Percentiles rank a stretch among this genome's conserved stretches.
Evolutionary conservation across 2,113 vertebrate genomes (phyloP).

Genomic region (Cnemophilus loriae): DNA sequence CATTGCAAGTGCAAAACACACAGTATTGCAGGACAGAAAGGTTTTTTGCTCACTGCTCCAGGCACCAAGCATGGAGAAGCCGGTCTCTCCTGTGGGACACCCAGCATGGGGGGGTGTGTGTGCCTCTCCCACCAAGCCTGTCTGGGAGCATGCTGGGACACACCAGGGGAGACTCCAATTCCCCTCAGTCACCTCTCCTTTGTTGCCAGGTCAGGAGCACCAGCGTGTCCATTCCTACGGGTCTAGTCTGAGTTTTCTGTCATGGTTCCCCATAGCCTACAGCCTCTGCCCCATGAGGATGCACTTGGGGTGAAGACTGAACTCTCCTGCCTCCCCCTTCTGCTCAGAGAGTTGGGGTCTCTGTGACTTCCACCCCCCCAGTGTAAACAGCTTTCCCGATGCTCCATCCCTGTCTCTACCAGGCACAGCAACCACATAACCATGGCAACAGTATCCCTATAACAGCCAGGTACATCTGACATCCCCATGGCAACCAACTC

Average conservation of each 20-base stretch:
- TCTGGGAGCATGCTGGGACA: background rate
- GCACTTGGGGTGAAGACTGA: background rate
- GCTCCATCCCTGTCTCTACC: background rate
- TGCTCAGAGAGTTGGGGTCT: background rate
- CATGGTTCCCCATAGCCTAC: accelerated
- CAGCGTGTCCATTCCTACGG: accelerated
- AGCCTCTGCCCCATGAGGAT: background rate
- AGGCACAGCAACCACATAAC: background rate
- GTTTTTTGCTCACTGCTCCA: background rate
- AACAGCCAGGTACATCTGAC: slow-evolving; percentile 58
- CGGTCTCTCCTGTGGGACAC: accelerated
- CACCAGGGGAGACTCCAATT: background rate
- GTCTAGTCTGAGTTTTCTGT: background rate
- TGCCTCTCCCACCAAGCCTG: background rate
- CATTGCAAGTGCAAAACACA: background rate
- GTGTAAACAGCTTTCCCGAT: background rate
- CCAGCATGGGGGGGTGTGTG: accelerated
- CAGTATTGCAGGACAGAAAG: background rate
- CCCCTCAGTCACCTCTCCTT: background rate
- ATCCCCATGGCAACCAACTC: slow-evolving; percentile 30
- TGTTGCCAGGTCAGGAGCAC: accelerated
- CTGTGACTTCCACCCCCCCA: too few relatives aligned
- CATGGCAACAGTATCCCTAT: slow-evolving; percentile 46
- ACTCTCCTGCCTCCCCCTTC: background rate
- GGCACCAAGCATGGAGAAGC: background rate